Percentiles rank a stretch among this genome's conserved stretches.
phyloP scores from a whole-genome alignment of 2,113 vertebrate genomes.

The Chaetops frenatus region DNA sequence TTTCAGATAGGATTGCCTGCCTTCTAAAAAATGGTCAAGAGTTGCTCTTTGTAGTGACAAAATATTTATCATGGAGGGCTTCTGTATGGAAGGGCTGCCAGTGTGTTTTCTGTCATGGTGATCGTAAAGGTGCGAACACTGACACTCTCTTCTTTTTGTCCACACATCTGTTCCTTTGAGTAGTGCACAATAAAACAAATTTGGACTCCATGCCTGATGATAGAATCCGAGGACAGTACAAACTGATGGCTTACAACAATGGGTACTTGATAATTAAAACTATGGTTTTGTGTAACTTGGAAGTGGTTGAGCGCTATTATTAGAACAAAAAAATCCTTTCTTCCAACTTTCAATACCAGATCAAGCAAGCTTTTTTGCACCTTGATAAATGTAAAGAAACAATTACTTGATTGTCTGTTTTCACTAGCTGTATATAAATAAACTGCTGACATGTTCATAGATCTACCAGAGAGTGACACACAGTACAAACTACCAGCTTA shows the following conservation, averaged over 20 bases:
- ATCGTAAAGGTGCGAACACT: background rate
- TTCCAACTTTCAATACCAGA: background rate
- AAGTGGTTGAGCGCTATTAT: background rate
- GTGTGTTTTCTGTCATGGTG: background rate
- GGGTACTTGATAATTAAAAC: background rate
- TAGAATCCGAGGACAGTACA: accelerated
- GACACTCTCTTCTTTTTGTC: background rate
- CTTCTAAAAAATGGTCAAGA: background rate
- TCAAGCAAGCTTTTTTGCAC: background rate
- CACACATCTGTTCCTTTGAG: background rate
- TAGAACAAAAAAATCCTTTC: background rate
- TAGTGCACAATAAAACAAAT: background rate
- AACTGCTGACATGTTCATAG: background rate
- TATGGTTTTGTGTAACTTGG: background rate
- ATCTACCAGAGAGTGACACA: background rate
- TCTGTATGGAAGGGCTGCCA: background rate
- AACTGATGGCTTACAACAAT: background rate
- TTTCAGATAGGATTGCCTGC: background rate
- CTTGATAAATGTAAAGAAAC: background rate
- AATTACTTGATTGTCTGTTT: background rate
- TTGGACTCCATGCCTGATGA: background rate
- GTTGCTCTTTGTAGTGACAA: background rate
- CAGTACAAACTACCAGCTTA: background rate
- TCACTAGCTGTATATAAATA: background rate
- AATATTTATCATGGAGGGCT: background rate